Percentiles rank a stretch among this genome's conserved stretches.
phyloP scores from a whole-genome alignment of 2,113 vertebrate species.

The Pseudopodoces humilis region DNA sequence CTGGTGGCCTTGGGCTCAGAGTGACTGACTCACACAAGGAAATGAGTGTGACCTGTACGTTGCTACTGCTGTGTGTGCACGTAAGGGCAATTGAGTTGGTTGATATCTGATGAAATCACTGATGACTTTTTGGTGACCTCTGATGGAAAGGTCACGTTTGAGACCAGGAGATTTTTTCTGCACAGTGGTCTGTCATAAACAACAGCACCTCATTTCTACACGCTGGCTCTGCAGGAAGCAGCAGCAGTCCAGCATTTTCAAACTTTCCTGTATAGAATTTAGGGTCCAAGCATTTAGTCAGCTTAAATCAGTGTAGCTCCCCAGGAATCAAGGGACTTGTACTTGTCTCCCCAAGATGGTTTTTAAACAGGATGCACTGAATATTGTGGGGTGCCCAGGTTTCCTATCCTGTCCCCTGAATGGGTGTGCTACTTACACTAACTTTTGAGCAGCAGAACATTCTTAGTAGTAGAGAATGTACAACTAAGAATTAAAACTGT shows the following conservation, averaged over 20 bases:
- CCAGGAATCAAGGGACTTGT: not conserved
- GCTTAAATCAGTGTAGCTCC: not conserved
- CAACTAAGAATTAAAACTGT: not conserved
- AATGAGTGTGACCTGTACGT: constrained; percentile 43
- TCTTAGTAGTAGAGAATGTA: not conserved
- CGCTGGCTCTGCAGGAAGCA: not conserved
- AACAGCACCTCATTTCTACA: constrained; percentile 17
- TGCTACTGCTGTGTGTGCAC: constrained; percentile 50
- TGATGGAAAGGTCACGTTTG: constrained; percentile 2
- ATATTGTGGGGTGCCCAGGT: not conserved
- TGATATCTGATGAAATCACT: constrained; percentile 65
- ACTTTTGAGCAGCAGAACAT: not conserved
- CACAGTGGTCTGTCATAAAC: constrained; percentile 9
- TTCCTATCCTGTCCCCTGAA: not conserved
- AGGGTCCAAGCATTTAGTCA: not conserved
- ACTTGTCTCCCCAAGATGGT: not conserved
- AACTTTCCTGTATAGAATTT: not conserved
- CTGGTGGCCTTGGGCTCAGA: constrained; percentile 58
- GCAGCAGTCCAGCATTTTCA: not conserved
- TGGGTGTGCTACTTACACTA: not conserved
- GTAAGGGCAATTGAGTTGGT: constrained; percentile 59
- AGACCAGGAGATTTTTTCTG: constrained; percentile 8
- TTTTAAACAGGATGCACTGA: not conserved
- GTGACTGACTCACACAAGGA: constrained; percentile 61
- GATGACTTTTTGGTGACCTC: constrained; percentile 61